phyloP scores from a whole-genome alignment of 2,888 invertebrate species.

The Drosophila paranaensis region DNA sequence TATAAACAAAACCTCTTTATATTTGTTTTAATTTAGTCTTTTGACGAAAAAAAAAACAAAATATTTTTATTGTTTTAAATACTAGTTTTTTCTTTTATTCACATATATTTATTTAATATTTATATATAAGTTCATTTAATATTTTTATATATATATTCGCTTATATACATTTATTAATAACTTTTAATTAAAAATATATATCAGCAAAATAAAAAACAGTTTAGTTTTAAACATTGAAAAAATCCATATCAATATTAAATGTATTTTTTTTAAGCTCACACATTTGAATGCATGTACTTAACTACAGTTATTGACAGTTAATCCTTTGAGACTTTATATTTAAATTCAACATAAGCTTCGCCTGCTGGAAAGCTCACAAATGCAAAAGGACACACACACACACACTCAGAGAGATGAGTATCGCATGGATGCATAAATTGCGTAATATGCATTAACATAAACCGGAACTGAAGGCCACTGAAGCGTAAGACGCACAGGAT shows the following conservation, averaged over 20 bases:
- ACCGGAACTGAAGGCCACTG: conserved; percentile 71
- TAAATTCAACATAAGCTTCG: background rate
- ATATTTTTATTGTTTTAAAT: no score
- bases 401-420: conserved; percentile 5
- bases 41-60: no score
- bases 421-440: conserved; percentile 46
- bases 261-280: background rate
- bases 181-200: background rate
- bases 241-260: background rate
- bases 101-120: no score
- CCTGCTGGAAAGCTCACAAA: conserved; percentile 7
- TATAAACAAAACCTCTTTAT: no score
- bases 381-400: conserved; percentile 11
- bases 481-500: conserved; percentile 58
- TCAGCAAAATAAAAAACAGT: background rate
- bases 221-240: background rate
- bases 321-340: conserved; percentile 1
- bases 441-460: conserved; percentile 69
- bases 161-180: background rate
- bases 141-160: no score
- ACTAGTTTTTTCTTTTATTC: no score
- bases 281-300: background rate
- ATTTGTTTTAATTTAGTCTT: no score
- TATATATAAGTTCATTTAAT: no score
- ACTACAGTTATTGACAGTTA: conserved; percentile 10